Percentiles rank a stretch among this genome's conserved stretches.
Conservation (phyloP, 2,888 invertebrate species). For the Kuschelorhynchus macadamiae region DNA sequence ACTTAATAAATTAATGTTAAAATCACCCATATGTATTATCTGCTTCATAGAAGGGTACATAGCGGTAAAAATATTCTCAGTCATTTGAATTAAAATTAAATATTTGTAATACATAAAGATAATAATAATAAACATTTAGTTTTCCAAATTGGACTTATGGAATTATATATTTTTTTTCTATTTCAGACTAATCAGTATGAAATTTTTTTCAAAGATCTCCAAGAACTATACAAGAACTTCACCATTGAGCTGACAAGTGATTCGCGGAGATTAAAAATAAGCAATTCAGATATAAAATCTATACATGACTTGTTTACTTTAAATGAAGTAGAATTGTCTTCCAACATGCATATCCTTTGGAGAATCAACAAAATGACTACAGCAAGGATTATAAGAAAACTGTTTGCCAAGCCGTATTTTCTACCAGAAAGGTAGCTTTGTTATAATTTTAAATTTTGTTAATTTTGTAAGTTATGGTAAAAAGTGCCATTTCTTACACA, state of each 20-base stretch:
- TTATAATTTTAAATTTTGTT: not conserved
- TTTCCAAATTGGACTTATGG: no score
- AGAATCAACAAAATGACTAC: constrained; percentile 84
- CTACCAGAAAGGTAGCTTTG: constrained; percentile 70
- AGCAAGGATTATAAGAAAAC: constrained; percentile 78
- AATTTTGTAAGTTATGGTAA: no score
- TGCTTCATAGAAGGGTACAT: no score
- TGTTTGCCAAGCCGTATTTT: constrained; percentile 81
- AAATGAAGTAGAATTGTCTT: constrained; percentile 53
- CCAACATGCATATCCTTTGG: constrained; percentile 71
- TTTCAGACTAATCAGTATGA: constrained; percentile 74
- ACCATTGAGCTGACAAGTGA: constrained; percentile 75
- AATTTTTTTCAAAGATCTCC: constrained; percentile 72
- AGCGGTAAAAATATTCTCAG: no score
- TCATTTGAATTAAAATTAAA: no score
- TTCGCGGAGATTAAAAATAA: constrained; percentile 72
- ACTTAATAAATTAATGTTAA: no score
- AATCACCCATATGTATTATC: no score
- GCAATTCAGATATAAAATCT: constrained; percentile 56
- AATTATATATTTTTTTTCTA: no score
- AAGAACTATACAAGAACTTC: constrained; percentile 74
- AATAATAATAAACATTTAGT: no score
- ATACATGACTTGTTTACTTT: constrained; percentile 58
- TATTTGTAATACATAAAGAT: no score
- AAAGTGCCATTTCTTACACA: no score